Base-by-base conservation (phyloP, 2,797 vertebrate genomes). In the Hemibagrus guttatus region DNA sequence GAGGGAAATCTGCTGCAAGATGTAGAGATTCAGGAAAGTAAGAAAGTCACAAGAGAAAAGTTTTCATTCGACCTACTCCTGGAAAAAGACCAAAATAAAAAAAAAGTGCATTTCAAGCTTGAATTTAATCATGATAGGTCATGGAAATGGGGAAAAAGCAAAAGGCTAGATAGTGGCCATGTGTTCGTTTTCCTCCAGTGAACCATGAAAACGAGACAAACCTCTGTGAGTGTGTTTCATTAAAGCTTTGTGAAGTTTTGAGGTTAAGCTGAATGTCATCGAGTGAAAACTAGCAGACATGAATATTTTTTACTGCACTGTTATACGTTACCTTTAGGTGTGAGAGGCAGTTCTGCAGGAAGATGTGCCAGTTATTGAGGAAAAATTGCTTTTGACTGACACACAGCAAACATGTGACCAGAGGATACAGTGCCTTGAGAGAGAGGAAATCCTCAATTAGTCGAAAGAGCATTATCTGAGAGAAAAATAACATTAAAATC, bases 281-380 rank as follows among this genome's bases (percentile, higher is more conserved):
- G 21, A 56, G 35, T 26, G 58, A 23, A 85, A 61, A 72, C 56
- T 35, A 49, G 58, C n/a, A 63, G 39, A 12, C 52, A n/a, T 46
- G 72, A 6, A 31, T n/a, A n/a, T n/a, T n/a, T 35, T 59, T n/a
- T 58, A 74, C 26, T 83, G 6, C 61, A 85, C n/a, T 74, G 69
- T 81, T 92, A 11, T 31, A 84, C 35, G 91, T 94, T 98, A 99
- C 98, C 98, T 99, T 99, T 89, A 99, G 97, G 94, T 99, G 98
- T 26, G 98, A 99, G 92, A 99, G 96, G 96, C 98, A 99, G 95
- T 99, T 99, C 94, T 99, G 97, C 93, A 99, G 97, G 96, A 99
- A 99, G 96, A 99, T 98, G 96, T 99, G 98, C 98, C 98, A 99
- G 95, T 99, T 99, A 96, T 97, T 99, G 95, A 99, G 97, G 96